Conservation (phyloP, 2,113 vertebrate species). For the Ranitomeya imitator region DNA sequence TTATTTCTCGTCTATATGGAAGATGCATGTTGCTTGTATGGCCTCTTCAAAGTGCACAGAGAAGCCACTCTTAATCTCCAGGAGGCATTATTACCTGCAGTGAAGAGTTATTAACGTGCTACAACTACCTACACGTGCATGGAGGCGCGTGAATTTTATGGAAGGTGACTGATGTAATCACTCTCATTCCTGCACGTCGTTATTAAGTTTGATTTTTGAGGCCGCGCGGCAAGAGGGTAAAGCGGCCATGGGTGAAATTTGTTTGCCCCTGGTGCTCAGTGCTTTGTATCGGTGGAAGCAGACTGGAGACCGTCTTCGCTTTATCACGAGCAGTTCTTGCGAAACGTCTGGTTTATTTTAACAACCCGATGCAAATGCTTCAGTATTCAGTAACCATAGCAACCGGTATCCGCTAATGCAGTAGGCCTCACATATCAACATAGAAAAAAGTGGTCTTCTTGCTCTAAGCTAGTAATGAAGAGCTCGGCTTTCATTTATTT, state of each 20-base stretch:
- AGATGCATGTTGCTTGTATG: slow-evolving; percentile 22
- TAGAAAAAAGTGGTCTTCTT: background rate
- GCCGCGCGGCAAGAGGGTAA: background rate
- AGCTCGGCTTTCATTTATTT: background rate
- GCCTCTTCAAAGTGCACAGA: slow-evolving; percentile 6
- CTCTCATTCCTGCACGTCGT: background rate
- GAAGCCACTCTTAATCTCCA: slow-evolving; percentile 41
- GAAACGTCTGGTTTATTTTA: background rate
- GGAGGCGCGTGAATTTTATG: slow-evolving; percentile 22
- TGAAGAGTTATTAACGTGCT: slow-evolving; percentile 47
- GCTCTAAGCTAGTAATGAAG: background rate
- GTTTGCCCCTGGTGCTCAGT: slow-evolving; percentile 17
- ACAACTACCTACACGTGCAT: slow-evolving; percentile 19
- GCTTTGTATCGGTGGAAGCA: background rate
- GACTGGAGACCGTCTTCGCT: background rate
- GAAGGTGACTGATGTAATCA: slow-evolving; percentile 32
- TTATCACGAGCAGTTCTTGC: background rate
- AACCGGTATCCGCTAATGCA: background rate
- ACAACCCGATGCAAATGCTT: background rate
- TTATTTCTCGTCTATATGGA: background rate
- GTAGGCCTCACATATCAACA: background rate
- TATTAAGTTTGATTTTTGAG: slow-evolving; percentile 38
- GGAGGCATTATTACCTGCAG: slow-evolving; percentile 38
- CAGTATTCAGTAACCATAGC: slow-evolving; percentile 9
- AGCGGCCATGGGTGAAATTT: slow-evolving; percentile 44